A percentile compares a stretch with the other conserved stretches of the same genome.
Evolutionary conservation across 2,113 vertebrate species (phyloP).

Genomic region (Gymnogyps californianus): DNA sequence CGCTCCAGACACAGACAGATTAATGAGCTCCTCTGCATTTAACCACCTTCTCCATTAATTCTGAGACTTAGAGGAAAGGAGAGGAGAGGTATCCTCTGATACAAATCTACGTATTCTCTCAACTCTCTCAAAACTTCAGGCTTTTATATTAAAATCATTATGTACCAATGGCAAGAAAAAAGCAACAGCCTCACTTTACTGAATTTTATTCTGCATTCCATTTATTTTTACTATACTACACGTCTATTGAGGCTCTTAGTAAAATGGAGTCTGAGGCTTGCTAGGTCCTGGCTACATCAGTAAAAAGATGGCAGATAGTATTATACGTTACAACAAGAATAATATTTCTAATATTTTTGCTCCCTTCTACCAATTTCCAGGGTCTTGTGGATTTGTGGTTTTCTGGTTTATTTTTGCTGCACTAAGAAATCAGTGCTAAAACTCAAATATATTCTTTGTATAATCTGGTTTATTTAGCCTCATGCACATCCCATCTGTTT

Average conservation of each 20-base stretch:
- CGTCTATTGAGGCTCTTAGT: neutral
- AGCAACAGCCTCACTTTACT: neutral
- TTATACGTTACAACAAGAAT: neutral
- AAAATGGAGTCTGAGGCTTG: neutral
- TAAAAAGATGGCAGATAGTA: neutral
- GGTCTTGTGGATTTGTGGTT: neutral
- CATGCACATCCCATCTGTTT: neutral
- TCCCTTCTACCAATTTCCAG: neutral
- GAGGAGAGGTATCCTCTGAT: neutral
- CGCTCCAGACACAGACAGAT: slow-evolving; percentile 50
- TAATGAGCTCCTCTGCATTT: slow-evolving; percentile 51
- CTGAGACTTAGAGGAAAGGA: neutral
- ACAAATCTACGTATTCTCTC: neutral
- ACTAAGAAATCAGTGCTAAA: neutral
- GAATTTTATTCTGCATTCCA: neutral
- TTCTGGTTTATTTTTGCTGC: neutral
- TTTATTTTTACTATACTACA: neutral
- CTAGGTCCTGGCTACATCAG: neutral
- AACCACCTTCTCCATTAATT: slow-evolving; percentile 10
- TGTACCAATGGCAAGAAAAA: neutral
- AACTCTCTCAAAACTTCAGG: neutral
- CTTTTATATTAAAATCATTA: neutral
- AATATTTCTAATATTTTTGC: neutral
- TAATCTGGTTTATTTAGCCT: neutral
- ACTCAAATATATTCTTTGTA: neutral